Conservation (phyloP, 2,113 vertebrate genomes). For the Sterrhoptilus dennistouni region DNA sequence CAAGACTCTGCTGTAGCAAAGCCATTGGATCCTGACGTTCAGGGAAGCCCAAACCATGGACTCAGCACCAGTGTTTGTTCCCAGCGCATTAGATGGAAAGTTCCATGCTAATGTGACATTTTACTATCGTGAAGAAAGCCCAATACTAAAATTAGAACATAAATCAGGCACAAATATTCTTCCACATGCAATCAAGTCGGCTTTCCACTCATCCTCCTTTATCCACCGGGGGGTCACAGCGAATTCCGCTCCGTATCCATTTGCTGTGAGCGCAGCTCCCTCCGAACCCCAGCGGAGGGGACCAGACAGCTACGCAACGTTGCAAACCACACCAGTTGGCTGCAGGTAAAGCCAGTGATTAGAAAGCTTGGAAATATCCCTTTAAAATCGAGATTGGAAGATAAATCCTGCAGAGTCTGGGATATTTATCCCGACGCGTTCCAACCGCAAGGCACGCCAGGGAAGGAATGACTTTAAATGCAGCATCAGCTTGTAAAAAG, state of each 20-base stretch:
- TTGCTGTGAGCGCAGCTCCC: not conserved
- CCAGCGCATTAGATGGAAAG: slow-evolving; percentile 9
- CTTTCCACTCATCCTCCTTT: slow-evolving; percentile 56
- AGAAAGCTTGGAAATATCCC: not conserved
- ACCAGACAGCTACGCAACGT: not conserved
- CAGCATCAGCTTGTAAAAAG: not conserved
- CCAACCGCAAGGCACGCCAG: not conserved
- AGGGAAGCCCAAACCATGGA: not conserved
- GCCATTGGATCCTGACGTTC: not conserved
- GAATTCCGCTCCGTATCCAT: not conserved
- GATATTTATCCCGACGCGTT: not conserved
- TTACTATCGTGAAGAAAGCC: slow-evolving; percentile 59
- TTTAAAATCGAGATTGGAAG: slow-evolving; percentile 50
- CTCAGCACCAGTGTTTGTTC: not conserved
- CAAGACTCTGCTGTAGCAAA: not conserved
- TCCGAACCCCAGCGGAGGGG: not conserved
- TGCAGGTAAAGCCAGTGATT: slow-evolving; percentile 6
- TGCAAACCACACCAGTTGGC: not conserved
- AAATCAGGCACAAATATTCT: slow-evolving; percentile 73
- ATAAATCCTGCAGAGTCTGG: slow-evolving; percentile 4
- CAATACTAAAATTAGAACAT: slow-evolving; percentile 70
- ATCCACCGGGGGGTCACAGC: not conserved
- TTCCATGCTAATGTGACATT: slow-evolving; percentile 76
- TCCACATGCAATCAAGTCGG: slow-evolving; percentile 50
- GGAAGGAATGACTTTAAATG: not conserved